Percentiles rank a stretch among this genome's conserved stretches.
phyloP scores from a whole-genome alignment of 2,797 vertebrate species.

The Syndactyla subalaris region DNA sequence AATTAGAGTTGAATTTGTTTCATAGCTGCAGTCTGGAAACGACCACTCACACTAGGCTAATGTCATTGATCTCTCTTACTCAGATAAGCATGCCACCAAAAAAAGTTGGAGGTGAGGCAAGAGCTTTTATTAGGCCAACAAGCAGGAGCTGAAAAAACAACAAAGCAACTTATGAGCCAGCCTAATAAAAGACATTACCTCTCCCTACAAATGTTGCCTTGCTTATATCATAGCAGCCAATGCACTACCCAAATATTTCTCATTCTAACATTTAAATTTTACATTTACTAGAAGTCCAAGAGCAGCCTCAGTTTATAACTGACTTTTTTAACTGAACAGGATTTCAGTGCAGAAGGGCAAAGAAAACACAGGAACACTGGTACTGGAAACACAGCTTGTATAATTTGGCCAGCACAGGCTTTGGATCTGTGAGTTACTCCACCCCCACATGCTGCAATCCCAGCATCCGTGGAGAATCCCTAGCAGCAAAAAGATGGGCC shows the following conservation, averaged over 20 bases:
- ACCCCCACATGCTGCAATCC: neutral
- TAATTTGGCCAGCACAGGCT: neutral
- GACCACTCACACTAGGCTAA: neutral
- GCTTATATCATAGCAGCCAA: neutral
- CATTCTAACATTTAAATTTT: neutral
- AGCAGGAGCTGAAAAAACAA: slow-evolving; percentile 5
- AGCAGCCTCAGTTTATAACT: neutral
- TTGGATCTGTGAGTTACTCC: neutral
- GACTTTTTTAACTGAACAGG: neutral
- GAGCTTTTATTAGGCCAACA: slow-evolving; percentile 3
- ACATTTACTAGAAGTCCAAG: neutral
- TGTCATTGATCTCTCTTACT: neutral
- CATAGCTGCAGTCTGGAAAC: neutral
- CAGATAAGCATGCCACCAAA: neutral
- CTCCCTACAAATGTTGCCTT: neutral
- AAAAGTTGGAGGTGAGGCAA: neutral
- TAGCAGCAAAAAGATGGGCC: neutral
- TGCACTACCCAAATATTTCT: neutral
- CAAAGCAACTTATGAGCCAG: slow-evolving; percentile 8
- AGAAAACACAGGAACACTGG: neutral
- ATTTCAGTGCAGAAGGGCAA: neutral
- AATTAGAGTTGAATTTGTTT: neutral
- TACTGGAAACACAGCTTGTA: neutral
- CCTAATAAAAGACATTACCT: slow-evolving; percentile 37
- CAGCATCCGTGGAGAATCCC: neutral